Percentiles rank a stretch among this genome's conserved stretches.
phyloP scores from a whole-genome alignment of 37 sponge, comb jelly and placozoan species.

The Halisarca cf. caerulea region DNA sequence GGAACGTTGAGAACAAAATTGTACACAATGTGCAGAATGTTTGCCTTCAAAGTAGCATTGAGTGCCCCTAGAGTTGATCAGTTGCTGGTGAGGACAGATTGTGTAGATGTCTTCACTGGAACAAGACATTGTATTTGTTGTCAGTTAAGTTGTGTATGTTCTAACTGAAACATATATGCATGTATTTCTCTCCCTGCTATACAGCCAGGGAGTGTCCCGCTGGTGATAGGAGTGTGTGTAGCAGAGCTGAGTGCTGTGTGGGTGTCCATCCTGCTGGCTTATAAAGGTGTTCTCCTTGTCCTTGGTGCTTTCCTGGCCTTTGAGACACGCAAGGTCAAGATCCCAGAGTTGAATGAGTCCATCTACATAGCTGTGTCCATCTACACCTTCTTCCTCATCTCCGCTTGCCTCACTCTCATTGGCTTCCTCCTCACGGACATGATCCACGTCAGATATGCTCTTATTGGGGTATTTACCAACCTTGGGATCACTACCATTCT shows the following conservation, averaged over 20 bases:
- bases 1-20: no score
- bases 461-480: slow-evolving; percentile 46
- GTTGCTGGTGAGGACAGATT: no score
- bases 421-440: slow-evolving; percentile 33
- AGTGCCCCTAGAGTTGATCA: no score
- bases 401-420: slow-evolving; percentile 41
- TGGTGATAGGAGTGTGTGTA: slow-evolving; percentile 21
- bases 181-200: no score
- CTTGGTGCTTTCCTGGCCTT: slow-evolving; percentile 57
- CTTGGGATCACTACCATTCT: slow-evolving; percentile 49
- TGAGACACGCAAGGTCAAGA: slow-evolving; percentile 62
- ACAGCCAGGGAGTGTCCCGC: slow-evolving; percentile 31
- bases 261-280: slow-evolving; percentile 40
- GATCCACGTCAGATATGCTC: slow-evolving; percentile 32
- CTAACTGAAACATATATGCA: background rate
- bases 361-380: slow-evolving; percentile 49
- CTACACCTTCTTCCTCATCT: slow-evolving; percentile 51
- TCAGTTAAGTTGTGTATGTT: background rate
- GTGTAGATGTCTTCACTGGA: no score
- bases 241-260: slow-evolving; percentile 3
- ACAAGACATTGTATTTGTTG: background rate
- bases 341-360: slow-evolving; percentile 59
- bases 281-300: slow-evolving; percentile 60
- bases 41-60: no score
- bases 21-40: no score